Base-by-base conservation (phyloP, 2,797 vertebrate species). In the Falco peregrinus region DNA sequence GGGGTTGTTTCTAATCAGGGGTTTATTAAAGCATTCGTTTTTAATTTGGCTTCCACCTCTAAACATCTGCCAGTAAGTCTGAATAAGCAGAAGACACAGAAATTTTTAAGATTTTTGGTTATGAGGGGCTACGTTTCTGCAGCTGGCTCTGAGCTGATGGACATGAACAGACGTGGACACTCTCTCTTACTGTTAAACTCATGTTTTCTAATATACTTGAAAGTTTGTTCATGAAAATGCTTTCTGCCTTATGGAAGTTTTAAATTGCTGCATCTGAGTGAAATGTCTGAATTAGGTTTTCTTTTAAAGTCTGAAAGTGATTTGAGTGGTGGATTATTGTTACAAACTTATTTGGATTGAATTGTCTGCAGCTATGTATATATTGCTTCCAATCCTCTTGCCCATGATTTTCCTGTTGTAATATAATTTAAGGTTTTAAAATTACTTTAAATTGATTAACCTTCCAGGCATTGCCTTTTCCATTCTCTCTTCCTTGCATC, bases 181-280 rank as follows among this genome's bases (percentile, higher is more conserved):
- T 57, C 53, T 53, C 8, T 64, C 25, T 75, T 51, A 54, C 16
- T 68, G 29, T 28, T 83, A 90, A 83, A 90, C 13, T 6, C 13
- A 31, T 18, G 10, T 84, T 94, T 90, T 88, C 83, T 78, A 48
- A 80, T 57, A 26, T 18, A 67, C 4, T 57, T 81, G 73, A 54
- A 28, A 78, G 47, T 21, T 13, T 71, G 20, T 39, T 84, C 41
- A 86, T 75, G 53, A 54, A 95, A 93, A 90, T 75, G 5, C 17
- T 81, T 91, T 94, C 60, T 94, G 18, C 50, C 10, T 88, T 65
- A 81, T 65, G 69, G 70, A 95, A 84, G 28, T 86, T 94, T 90
- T 47, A 81, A 90, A 85, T 35, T 84, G 28, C 41, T 87, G 54
- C 84, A 18, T 76, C 39, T 81, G 43, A 88, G 60, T 80, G 79